Evolutionary conservation across 2,797 vertebrate genomes (phyloP), one percentile per base, ranked within the genome.

Genomic region (Enteromius fasciolatus): DNA sequence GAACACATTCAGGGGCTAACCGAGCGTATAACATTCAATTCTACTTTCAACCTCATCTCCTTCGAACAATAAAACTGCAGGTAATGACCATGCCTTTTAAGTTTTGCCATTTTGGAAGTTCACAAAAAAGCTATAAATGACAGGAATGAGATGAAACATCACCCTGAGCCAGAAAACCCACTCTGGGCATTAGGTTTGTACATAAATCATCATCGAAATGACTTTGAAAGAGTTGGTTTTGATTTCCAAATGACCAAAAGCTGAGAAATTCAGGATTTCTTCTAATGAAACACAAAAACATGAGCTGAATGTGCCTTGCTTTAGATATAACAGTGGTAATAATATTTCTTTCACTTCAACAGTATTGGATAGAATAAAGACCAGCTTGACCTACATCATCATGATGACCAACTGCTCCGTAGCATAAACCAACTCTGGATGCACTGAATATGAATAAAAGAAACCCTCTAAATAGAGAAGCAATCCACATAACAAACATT

Each of bases 311-410:
- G 69, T 67, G 75, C 73, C 76, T 75, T 41, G 76, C 44, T 73
- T 68, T 41, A 31, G n/a, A 80, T 64, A 74, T 31, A 74, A 44
- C 75, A 83, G 50, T 28, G 50, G 64, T 41, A 63, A 86, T 36
- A 39, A 41, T 76, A 54, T 50, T 82, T 82, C 44, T 74, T 68
- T 52, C 5, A 36, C 63, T 76, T 46, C 25, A 41, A 36, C 36
- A 64, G 59, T 28, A 41, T 63, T 44, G 33, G 31, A 79, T 20
- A 81, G 74, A 82, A 80, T 48, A 83, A 25, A 83, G 57, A 44
- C 14, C 80, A 72, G 80, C 48, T 59, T 85, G 77, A 83, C 84
- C 73, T 79, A 69, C 46, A 80, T 78, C 7, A 59, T 41, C 63
- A 79, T 61, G 25, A 84, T 63, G 54, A 76, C 67, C 75, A 44